Evolutionary conservation across 2,797 vertebrate species (phyloP), one percentile per base, ranked within the genome.

Genomic region (Crenuchus spilurus): DNA sequence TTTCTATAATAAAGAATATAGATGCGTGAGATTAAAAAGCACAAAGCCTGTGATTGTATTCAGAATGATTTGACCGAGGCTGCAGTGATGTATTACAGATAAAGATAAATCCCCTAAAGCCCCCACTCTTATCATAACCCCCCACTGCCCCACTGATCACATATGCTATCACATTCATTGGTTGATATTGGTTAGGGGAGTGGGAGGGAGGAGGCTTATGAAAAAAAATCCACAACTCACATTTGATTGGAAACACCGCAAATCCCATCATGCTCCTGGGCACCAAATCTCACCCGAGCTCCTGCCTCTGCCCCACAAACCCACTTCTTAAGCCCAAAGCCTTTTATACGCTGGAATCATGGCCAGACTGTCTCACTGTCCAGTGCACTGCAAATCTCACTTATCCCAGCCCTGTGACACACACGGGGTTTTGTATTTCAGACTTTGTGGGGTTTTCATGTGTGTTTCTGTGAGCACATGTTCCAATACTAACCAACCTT

Each of bases 321-420:
- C 93, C 86, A 88, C 79, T 91, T 90, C 84, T 89, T 92, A 93
- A 92, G 91, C 91, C 86, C 74, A 90, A 91, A 90, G 87, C 89
- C 81, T 77, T 90, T 87, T 77, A 79, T 80, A 83, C 78, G 81
- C 79, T 87, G 75, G 83, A 84, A 82, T 84, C 82, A 72, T 87
- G 80, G 84, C 82, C 85, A 89, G 81, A 86, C 83, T 80, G 84
- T 80, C 83, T 88, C 87, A 87, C 64, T 72, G 74, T 79, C 75
- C 69, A 24, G 78, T 61, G 74, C 49, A 73, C 87, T 24, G 16
- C 87, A 78, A 75, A 70, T 87, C 83, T 80, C 79, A 77, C 58
- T 61, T 49, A 58, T 46, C 51, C 71, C 31, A 48, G 13, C 28
- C 35, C 26, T 22, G 44, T 22, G 26, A 51, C 41, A n/a, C 54